These are phyloP conservation scores for Mobula birostris DNA, from an alignment of 2,113 vertebrate genomes.

Conservation along the genomic window DNA sequence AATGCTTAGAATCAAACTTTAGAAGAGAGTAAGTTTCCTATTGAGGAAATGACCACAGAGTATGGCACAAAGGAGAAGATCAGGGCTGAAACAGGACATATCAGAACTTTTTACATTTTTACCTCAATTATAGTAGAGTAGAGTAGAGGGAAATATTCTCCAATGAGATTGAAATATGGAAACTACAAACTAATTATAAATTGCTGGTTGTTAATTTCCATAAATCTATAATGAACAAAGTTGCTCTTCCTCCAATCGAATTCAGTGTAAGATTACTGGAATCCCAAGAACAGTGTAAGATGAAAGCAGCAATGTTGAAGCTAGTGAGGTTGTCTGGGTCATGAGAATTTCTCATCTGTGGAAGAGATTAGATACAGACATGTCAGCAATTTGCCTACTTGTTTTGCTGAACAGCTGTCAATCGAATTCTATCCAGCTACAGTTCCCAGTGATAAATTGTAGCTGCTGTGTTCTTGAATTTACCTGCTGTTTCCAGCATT, in stretches of 20 bases:
- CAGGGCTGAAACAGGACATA: neutral
- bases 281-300: neutral
- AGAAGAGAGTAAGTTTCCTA: neutral
- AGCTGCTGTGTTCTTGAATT: neutral
- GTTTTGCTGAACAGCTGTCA: neutral
- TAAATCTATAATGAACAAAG: neutral
- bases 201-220: neutral
- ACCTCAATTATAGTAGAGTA: neutral
- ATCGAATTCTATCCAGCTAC: neutral
- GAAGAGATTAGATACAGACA: neutral
- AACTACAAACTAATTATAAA: neutral
- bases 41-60: neutral
- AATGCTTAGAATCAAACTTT: neutral
- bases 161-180: neutral
- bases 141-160: neutral
- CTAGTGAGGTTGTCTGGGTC: neutral
- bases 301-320: neutral
- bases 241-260: neutral
- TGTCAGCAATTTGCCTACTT: neutral
- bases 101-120: neutral
- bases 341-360: neutral
- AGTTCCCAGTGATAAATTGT: neutral
- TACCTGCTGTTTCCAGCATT: neutral
- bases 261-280: neutral
- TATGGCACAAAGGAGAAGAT: neutral